phyloP scores from a whole-genome alignment of 2,113 vertebrate genomes.

The Spea bombifrons region DNA sequence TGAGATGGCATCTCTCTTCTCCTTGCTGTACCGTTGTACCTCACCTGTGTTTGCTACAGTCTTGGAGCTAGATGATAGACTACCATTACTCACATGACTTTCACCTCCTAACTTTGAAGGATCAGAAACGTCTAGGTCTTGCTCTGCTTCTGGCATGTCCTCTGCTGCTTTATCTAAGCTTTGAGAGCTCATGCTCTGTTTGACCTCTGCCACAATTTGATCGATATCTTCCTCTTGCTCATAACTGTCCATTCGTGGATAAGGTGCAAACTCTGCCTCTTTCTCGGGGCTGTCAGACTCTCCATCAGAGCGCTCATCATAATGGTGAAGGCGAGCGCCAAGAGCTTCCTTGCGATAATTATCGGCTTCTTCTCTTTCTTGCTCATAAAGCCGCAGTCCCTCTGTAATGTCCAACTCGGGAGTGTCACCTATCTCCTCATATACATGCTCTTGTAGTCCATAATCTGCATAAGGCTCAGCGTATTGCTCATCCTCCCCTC shows the following conservation, averaged over 20 bases:
- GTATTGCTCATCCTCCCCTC: constrained; percentile 77
- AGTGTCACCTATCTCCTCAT: constrained; percentile 86
- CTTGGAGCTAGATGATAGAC: constrained; percentile 55
- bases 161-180: constrained; percentile 71
- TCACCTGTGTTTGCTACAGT: constrained; percentile 56
- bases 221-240: constrained; percentile 92
- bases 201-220: constrained; percentile 79
- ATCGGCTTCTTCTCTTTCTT: constrained; percentile 69
- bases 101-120: constrained; percentile 41
- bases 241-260: constrained; percentile 87
- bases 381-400: constrained; percentile 74
- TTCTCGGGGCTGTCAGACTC: constrained; percentile 96
- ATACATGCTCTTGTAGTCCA: constrained; percentile 87
- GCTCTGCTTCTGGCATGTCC: constrained; percentile 74
- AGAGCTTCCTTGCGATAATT: constrained; percentile 84
- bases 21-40: constrained; percentile 75
- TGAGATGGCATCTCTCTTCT: constrained; percentile 91
- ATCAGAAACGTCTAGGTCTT: constrained; percentile 60
- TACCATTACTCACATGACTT: constrained; percentile 59
- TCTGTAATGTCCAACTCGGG: constrained; percentile 66
- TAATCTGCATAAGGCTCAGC: constrained; percentile 87
- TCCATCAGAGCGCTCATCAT: constrained; percentile 88
- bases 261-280: constrained; percentile 91
- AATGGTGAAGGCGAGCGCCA: constrained; percentile 90
- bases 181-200: constrained; percentile 82